phyloP scores from a whole-genome alignment of 2,888 invertebrate species.

The Steinernema carpocapsae region DNA sequence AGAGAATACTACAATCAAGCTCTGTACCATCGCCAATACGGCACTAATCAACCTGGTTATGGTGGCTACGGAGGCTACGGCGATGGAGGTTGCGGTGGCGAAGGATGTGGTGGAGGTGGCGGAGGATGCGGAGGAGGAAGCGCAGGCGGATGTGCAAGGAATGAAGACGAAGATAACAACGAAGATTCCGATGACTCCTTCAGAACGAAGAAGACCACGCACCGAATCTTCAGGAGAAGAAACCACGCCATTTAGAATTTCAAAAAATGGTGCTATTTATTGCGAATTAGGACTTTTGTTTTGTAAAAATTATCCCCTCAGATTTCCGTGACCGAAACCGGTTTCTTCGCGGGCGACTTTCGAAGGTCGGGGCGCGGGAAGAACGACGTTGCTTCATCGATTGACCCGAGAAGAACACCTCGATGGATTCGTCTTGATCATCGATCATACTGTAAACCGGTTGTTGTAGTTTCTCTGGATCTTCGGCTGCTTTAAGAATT shows the following conservation, averaged over 20 bases:
- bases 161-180: slow-evolving; percentile 1
- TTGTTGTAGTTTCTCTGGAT: slow-evolving; percentile 22
- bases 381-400: slow-evolving; percentile 27
- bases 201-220: background rate
- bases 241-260: slow-evolving; percentile 9
- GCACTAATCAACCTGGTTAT: background rate
- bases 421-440: slow-evolving; percentile 5
- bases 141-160: background rate
- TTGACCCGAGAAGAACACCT: slow-evolving; percentile 24
- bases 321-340: background rate
- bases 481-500: slow-evolving; percentile 16
- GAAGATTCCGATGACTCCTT: slow-evolving; percentile 19
- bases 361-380: too few species aligned
- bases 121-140: slow-evolving; percentile 2
- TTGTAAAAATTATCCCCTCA: background rate
- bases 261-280: slow-evolving; percentile 22
- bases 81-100: background rate
- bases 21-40: background rate
- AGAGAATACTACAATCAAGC: slow-evolving; percentile 23
- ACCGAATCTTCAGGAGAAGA: background rate
- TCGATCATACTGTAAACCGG: slow-evolving; percentile 28
- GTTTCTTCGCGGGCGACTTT: background rate
- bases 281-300: background rate
- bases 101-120: background rate
- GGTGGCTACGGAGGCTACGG: slow-evolving; percentile 5